Conservation (phyloP, 2,888 invertebrate species). For the Pogonocherus hispidulus region DNA sequence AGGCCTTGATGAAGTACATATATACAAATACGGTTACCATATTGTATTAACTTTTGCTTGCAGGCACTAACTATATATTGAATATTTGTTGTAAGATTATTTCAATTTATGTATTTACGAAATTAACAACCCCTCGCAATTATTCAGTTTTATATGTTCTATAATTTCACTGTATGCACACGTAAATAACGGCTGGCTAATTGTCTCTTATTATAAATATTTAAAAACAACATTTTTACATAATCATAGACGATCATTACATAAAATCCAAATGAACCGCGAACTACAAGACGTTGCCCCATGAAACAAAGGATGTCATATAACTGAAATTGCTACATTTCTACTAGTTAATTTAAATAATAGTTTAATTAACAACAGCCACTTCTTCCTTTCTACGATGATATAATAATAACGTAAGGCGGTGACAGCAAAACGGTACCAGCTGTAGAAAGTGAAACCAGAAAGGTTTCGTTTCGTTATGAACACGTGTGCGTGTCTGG, state of each 20-base stretch:
- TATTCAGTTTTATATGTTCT: too few relatives aligned
- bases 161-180: too few relatives aligned
- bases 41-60: too few relatives aligned
- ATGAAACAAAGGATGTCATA: neutral
- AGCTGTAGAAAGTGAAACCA: constrained; percentile 21
- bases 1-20: too few relatives aligned
- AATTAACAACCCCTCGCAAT: too few relatives aligned
- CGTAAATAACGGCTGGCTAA: too few relatives aligned
- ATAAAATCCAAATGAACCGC: neutral
- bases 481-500: neutral
- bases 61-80: too few relatives aligned
- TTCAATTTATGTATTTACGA: too few relatives aligned
- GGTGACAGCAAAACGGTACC: constrained; percentile 22
- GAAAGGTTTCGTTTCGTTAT: neutral
- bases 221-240: neutral
- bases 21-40: too few relatives aligned
- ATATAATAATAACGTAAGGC: neutral
- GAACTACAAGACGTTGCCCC: neutral
- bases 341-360: constrained; percentile 7
- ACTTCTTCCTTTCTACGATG: constrained; percentile 9
- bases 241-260: neutral
- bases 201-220: too few relatives aligned
- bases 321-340: neutral
- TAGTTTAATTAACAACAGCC: constrained; percentile 7
- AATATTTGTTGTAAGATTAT: too few relatives aligned